Percentiles rank a stretch among this genome's conserved stretches.
These are phyloP conservation scores for Prionace glauca DNA, from an alignment of 2,797 vertebrate species.

Conservation along the genomic window DNA sequence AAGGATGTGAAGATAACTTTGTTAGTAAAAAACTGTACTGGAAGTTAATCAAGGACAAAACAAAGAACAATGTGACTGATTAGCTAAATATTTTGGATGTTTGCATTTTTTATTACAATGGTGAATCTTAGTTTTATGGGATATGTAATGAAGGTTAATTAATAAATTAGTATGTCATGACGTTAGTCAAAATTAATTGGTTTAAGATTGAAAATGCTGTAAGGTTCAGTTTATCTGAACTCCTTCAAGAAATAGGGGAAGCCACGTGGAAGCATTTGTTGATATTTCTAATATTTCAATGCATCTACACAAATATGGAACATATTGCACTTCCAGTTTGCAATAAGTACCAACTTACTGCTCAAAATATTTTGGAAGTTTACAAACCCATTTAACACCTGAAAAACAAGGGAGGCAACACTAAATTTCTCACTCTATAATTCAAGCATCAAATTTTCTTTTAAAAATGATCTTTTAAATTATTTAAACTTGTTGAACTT, in stretches of 20 bases:
- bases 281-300: background rate
- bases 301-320: too few relatives aligned
- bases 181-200: background rate
- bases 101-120: background rate
- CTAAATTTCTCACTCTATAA: background rate
- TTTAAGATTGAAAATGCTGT: background rate
- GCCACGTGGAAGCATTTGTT: too few relatives aligned
- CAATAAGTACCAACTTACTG: too few relatives aligned
- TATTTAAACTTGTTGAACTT: background rate
- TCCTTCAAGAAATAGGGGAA: background rate
- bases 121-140: background rate
- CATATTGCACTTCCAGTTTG: too few relatives aligned
- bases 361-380: background rate
- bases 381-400: background rate
- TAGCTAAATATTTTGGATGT: background rate
- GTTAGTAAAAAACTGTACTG: background rate
- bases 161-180: background rate
- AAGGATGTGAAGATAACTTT: background rate
- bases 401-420: too few relatives aligned
- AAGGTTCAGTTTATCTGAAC: background rate
- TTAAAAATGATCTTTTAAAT: conserved; percentile 20
- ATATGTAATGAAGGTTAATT: background rate
- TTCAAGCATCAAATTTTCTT: background rate
- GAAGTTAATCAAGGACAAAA: background rate
- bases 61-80: background rate